Evolutionary conservation across 1,140 invertebrate genomes (phyloP).

Genomic region (Spodoptera litura): DNA sequence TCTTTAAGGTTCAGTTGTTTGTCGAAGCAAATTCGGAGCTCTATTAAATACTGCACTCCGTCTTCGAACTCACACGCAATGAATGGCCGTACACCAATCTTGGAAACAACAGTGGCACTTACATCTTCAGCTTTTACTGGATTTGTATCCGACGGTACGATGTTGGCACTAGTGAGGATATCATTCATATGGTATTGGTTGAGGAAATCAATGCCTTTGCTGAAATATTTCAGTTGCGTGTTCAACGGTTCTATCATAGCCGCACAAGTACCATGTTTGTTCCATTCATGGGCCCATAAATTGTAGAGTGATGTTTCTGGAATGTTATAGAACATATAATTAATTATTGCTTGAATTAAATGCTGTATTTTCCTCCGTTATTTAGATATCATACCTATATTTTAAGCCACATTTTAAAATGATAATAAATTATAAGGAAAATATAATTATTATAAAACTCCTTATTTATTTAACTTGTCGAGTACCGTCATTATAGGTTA

Average conservation of each 20-base stretch:
- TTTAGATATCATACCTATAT: not conserved
- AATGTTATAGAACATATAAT: conserved; percentile 41
- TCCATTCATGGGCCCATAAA: conserved; percentile 94
- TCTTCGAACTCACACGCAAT: conserved; percentile 88
- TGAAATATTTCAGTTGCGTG: conserved; percentile 91
- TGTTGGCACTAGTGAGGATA: conserved; percentile 86
- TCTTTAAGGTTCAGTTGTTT: conserved; percentile 87
- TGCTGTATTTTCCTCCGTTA: not conserved
- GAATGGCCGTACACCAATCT: conserved; percentile 87
- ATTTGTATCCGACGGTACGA: conserved; percentile 87
- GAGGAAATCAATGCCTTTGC: conserved; percentile 88
- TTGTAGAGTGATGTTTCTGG: conserved; percentile 85
- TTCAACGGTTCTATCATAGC: conserved; percentile 87
- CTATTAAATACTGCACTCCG: conserved; percentile 87
- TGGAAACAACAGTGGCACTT: conserved; percentile 86
- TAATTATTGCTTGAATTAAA: not conserved
- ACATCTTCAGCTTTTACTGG: conserved; percentile 87
- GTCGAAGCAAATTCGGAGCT: conserved; percentile 90
- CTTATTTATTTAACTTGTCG: too few relatives aligned
- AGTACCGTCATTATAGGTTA: too few relatives aligned
- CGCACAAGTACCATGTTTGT: conserved; percentile 94
- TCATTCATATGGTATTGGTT: conserved; percentile 88
- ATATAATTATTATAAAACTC: too few relatives aligned
- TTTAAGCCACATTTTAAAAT: too few relatives aligned
- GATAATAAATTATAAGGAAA: too few relatives aligned